A percentile compares a stretch with the other conserved stretches of the same genome.
Conservation (phyloP, 2,113 vertebrate species). For the Nothoprocta pentlandii region DNA sequence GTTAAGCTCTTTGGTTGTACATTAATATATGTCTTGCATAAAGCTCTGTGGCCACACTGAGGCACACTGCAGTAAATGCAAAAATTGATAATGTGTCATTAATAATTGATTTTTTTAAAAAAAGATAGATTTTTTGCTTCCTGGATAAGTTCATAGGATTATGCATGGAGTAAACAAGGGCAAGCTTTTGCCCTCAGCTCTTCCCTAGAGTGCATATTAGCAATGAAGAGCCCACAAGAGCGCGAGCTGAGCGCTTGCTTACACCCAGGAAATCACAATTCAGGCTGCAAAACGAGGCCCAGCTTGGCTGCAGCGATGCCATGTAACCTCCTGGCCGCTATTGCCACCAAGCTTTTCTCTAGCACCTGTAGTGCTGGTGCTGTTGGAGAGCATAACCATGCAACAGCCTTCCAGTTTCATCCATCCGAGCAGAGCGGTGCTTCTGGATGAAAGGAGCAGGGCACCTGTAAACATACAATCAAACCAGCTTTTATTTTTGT, state of each 20-base stretch:
- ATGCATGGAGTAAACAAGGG: background rate
- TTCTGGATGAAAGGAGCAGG: background rate
- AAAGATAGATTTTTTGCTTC: background rate
- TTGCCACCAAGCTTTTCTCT: background rate
- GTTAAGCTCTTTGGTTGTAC: background rate
- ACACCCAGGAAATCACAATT: background rate
- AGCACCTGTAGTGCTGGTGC: background rate
- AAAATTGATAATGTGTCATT: background rate
- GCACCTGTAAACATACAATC: background rate
- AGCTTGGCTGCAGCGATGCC: background rate
- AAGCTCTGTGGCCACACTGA: background rate
- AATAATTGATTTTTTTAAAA: background rate
- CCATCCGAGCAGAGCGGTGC: background rate
- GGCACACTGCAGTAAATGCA: background rate
- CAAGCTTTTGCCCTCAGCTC: background rate
- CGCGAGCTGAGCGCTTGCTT: background rate
- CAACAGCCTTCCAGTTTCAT: fast-evolving
- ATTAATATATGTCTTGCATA: background rate
- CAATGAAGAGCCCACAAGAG: background rate
- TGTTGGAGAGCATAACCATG: background rate
- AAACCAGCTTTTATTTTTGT: background rate
- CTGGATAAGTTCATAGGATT: background rate
- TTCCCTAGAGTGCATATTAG: background rate
- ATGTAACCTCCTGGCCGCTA: background rate
- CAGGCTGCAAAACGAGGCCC: background rate